Base-by-base conservation (phyloP, 1,140 invertebrate genomes). In the Batillaria attramentaria region DNA sequence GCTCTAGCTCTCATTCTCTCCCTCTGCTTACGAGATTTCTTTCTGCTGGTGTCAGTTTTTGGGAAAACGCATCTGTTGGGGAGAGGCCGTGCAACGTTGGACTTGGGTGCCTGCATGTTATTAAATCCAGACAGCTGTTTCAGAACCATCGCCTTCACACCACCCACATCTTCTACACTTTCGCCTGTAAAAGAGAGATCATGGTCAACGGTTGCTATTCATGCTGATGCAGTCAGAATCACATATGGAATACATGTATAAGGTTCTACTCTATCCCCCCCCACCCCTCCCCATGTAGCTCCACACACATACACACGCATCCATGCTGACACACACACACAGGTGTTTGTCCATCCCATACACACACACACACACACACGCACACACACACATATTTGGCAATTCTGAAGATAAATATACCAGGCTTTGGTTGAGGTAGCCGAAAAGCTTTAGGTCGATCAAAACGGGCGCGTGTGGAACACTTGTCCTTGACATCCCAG, bases 401-500 rank as follows among this genome's bases (percentile, higher is more conserved):
- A 42, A 5, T 6, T n/a, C 69, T 24, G 69, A n/a, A n/a, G n/a
- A n/a, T n/a, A n/a, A n/a, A n/a, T n/a, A n/a, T n/a, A 90, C 87
- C 86, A 84, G 84, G 83, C 81, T 88, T 89, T 13, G 82, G 79
- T 50, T 84, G 84, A 28, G 88, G 87, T 10, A 91, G 79, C 69
- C 87, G 85, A 79, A 90, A 90, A n/a, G 85, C 83, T 73, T 87
- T 87, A 8, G 89, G 88, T 78, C 87, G 79, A 75, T 90, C 90
- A 81, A 88, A 90, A 37, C 85, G 83, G 20, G 89, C 89, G 72
- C 87, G 81, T 13, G 87, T 83, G 35, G 85, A 85, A 43, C 89
- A 82, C 79, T 89, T 90, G 42, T 91, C 89, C 75, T 88, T 89
- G 31, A 86, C 86, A 73, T 91, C 89, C 90, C 90, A 91, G 16